These are phyloP conservation scores for Hipparchia semele DNA, from an alignment of 2,888 invertebrate genomes.

Conservation along the genomic window DNA sequence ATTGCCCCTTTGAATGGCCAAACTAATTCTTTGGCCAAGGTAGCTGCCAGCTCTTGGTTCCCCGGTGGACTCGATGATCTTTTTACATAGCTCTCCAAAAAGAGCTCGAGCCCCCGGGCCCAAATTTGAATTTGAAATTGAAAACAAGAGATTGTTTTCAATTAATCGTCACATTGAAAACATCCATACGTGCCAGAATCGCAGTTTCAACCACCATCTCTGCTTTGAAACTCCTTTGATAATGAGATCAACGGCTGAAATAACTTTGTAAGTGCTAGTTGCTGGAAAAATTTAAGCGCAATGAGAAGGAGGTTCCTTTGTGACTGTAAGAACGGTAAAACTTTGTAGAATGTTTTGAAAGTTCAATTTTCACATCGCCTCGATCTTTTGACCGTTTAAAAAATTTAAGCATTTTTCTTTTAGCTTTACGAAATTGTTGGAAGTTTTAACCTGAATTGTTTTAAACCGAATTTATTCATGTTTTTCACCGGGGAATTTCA, in stretches of 20 bases:
- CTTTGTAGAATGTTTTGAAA: conserved; percentile 13
- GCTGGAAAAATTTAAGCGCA: background rate
- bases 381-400: conserved; percentile 7
- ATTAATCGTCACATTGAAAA: too few relatives aligned
- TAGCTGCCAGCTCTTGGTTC: too few relatives aligned
- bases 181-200: too few relatives aligned
- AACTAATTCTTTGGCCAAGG: too few relatives aligned
- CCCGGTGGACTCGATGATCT: too few relatives aligned
- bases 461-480: background rate
- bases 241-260: background rate
- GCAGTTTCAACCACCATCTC: too few relatives aligned
- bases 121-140: too few relatives aligned
- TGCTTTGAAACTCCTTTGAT: too few relatives aligned
- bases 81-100: too few relatives aligned
- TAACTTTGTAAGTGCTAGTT: background rate
- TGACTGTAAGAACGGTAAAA: conserved; percentile 2
- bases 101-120: too few relatives aligned
- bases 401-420: conserved; percentile 7
- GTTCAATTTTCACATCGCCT: conserved; percentile 12
- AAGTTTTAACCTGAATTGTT: conserved; percentile 11
- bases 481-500: background rate
- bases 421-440: conserved; percentile 5
- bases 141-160: too few relatives aligned
- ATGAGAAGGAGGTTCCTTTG: conserved; percentile 2
- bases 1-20: too few relatives aligned